Base-by-base conservation (phyloP, 2,113 vertebrate species). In the Ursus arctos region DNA sequence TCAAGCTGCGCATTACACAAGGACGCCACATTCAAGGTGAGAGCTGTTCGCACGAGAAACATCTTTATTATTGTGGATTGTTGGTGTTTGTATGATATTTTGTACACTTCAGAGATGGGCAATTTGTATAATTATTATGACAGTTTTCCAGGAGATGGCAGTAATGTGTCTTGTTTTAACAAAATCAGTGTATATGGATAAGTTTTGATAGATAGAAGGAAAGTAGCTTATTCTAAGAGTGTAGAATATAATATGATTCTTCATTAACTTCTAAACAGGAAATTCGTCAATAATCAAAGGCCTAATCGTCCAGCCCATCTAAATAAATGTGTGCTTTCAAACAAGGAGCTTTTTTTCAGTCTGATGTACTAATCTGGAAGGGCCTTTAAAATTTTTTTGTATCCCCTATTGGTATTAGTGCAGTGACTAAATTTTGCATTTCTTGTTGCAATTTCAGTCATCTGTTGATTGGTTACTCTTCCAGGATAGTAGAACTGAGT, bases 121-220 rank as follows among this genome's bases (percentile, higher is more conserved):
- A 74, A 40, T 72, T 65, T 85, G 28, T 72, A 13, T 88, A 74
- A 86, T 51, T 55, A 74, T 49, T 8, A 74, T n/a, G 53, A 80
- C 22, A 22, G 12, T 53, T 93, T 95, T 86, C 90, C 80, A 97
- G 85, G 55, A 95, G 79, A 89, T 85, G 72, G 71, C 85, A 90
- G 55, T 84, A 63, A 89, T 22, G 36, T 24, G 74, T 93, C 80
- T 86, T 51, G 13, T 69, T 81, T 86, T 53, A 67, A 71, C 53
- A 65, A 71, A 74, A 13, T 74, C 47, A 22, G 8, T 26, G 65
- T n/a, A 59, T 28, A 3, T 57, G 53, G 51, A 31, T 88, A 10
- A 71, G 83, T 61, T 79, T 86, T 67, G 16, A 61, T 91, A 47
- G 40, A 26, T 36, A 53, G 28, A 71, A 72, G 63, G 53, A 69